phyloP scores from a whole-genome alignment of 2,797 vertebrate species.

The Psittacula echo region DNA sequence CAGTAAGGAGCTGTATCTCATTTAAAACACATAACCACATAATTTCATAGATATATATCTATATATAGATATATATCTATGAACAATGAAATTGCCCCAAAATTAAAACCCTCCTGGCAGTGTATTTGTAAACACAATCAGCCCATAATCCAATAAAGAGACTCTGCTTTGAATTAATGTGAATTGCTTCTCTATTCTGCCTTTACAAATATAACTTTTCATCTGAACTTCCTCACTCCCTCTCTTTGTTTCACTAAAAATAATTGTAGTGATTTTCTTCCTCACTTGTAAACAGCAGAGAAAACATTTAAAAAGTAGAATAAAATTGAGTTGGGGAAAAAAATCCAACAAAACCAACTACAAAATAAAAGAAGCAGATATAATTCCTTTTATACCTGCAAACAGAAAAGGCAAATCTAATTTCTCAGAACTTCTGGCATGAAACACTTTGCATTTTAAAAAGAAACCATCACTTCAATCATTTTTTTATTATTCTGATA shows the following conservation, averaged over 20 bases:
- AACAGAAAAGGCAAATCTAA: conserved; percentile 39
- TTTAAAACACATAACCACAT: conserved; percentile 84
- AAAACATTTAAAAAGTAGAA: conserved; percentile 29
- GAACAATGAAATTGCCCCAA: conserved; percentile 84
- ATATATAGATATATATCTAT: conserved; percentile 81
- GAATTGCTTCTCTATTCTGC: conserved; percentile 64
- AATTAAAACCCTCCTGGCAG: conserved; percentile 87
- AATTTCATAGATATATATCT: conserved; percentile 85
- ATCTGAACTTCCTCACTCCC: conserved; percentile 64
- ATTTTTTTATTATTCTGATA: conserved; percentile 73
- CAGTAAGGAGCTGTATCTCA: conserved; percentile 76
- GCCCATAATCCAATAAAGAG: conserved; percentile 84
- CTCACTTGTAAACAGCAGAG: conserved; percentile 38
- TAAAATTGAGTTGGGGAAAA: neutral
- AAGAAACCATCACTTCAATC: conserved; percentile 67
- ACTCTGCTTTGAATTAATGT: conserved; percentile 80
- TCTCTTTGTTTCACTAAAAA: conserved; percentile 70
- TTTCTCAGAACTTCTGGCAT: conserved; percentile 68
- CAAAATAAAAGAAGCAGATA: conserved; percentile 25
- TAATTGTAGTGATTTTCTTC: conserved; percentile 58
- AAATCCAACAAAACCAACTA: neutral
- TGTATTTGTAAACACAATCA: conserved; percentile 87
- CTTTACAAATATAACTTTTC: conserved; percentile 74
- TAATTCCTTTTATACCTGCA: conserved; percentile 56
- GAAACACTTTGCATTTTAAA: conserved; percentile 72